These are phyloP conservation scores for Falco columbarius DNA, from an alignment of 2,797 vertebrate genomes.

Conservation along the genomic window DNA sequence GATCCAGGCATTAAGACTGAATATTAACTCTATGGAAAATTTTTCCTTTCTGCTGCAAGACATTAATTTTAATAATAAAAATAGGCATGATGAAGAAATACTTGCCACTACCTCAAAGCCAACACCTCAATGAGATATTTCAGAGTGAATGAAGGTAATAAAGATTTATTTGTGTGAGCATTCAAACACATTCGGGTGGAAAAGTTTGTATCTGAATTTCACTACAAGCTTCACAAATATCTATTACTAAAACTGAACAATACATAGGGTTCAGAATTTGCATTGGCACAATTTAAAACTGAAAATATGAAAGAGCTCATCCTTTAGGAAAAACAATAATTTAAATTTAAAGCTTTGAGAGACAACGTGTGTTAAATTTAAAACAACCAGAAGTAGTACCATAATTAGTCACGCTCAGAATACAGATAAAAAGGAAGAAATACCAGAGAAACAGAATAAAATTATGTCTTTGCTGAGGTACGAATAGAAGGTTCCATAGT, in stretches of 20 bases:
- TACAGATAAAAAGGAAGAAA: slow-evolving; percentile 56
- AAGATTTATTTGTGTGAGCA: slow-evolving; percentile 67
- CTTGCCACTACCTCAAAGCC: background rate
- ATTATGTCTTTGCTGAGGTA: slow-evolving; percentile 70
- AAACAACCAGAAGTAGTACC: slow-evolving; percentile 73
- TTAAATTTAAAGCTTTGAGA: slow-evolving; percentile 70
- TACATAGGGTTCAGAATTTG: background rate
- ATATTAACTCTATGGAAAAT: background rate
- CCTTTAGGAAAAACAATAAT: background rate
- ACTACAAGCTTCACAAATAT: slow-evolving; percentile 39
- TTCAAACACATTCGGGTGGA: slow-evolving; percentile 40
- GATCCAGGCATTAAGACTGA: background rate
- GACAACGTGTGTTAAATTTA: slow-evolving; percentile 55
- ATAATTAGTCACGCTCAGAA: slow-evolving; percentile 28
- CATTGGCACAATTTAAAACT: slow-evolving; percentile 65
- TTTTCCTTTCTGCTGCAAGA: background rate
- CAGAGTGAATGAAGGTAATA: slow-evolving; percentile 40
- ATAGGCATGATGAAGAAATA: background rate
- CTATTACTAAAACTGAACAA: background rate
- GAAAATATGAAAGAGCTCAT: background rate
- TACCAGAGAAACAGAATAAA: slow-evolving; percentile 7
- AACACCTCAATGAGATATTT: slow-evolving; percentile 34
- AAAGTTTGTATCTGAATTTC: slow-evolving; percentile 9
- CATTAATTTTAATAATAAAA: background rate
- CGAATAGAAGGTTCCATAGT: slow-evolving; percentile 65